Conservation (phyloP, 2,888 invertebrate genomes). For the Frankliniella fusca region DNA sequence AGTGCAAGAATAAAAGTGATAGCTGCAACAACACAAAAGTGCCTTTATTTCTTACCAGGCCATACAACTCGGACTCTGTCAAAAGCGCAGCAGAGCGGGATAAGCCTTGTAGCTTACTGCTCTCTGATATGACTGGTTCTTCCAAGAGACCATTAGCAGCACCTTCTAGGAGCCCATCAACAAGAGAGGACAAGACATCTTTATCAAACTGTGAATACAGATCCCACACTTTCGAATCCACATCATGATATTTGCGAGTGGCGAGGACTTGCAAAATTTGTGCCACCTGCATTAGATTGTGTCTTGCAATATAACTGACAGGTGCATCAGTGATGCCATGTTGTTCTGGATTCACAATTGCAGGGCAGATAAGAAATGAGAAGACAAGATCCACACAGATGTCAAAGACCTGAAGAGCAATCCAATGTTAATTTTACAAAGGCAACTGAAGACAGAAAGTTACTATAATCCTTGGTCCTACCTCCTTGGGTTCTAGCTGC, state of each 20-base stretch:
- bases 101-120: slow-evolving; percentile 55
- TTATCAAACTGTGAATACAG: slow-evolving; percentile 72
- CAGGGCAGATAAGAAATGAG: slow-evolving; percentile 91
- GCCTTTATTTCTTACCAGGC: slow-evolving; percentile 50
- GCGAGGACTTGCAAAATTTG: slow-evolving; percentile 90
- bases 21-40: slow-evolving; percentile 14
- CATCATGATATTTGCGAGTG: slow-evolving; percentile 75
- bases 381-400: slow-evolving; percentile 91
- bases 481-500: slow-evolving; percentile 54
- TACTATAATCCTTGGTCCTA: slow-evolving; percentile 39
- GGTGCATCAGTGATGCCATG: slow-evolving; percentile 91
- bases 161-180: slow-evolving; percentile 64
- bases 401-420: slow-evolving; percentile 46
- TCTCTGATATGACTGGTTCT: slow-evolving; percentile 49
- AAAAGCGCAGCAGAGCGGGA: slow-evolving; percentile 63
- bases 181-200: slow-evolving; percentile 60
- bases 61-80: slow-evolving; percentile 62
- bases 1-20: slow-evolving; percentile 41
- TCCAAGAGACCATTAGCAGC: slow-evolving; percentile 44
- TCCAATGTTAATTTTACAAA: slow-evolving; percentile 29
- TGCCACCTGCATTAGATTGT: slow-evolving; percentile 85
- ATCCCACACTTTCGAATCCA: slow-evolving; percentile 67
- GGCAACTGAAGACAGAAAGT: neutral
- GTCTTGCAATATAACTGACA: slow-evolving; percentile 83
- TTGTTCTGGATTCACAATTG: slow-evolving; percentile 92